These are phyloP conservation scores for Saturnia japonica DNA, from an alignment of 2,888 invertebrate species.

Conservation along the genomic window DNA sequence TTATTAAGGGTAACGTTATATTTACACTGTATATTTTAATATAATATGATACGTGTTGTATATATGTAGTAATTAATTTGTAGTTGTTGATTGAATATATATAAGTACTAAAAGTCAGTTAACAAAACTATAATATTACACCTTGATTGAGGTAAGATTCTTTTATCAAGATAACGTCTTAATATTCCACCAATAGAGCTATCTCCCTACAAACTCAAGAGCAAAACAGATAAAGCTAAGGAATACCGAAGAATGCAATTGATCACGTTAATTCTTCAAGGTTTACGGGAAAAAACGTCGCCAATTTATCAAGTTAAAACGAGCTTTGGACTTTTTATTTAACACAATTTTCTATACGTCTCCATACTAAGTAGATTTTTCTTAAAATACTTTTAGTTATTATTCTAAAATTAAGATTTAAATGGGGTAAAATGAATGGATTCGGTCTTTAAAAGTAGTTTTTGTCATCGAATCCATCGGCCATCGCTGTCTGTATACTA, in stretches of 20 bases:
- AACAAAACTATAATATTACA: not conserved
- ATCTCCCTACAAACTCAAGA: constrained; percentile 23
- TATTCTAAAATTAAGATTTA: constrained; percentile 11
- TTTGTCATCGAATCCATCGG: not conserved
- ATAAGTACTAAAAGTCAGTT: not conserved
- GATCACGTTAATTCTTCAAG: constrained; percentile 76
- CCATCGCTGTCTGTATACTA: not conserved
- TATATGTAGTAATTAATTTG: not conserved
- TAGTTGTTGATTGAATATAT: not conserved
- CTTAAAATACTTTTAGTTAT: not conserved
- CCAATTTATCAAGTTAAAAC: constrained; percentile 75
- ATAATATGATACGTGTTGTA: too few species aligned
- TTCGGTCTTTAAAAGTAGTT: not conserved
- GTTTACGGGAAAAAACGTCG: constrained; percentile 67
- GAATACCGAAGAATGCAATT: constrained; percentile 70
- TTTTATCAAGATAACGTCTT: not conserved
- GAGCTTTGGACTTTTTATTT: constrained; percentile 53
- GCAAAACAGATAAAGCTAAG: constrained; percentile 51
- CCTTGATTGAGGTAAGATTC: not conserved
- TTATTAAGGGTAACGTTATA: too few species aligned
- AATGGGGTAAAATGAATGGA: not conserved
- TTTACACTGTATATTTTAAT: too few species aligned
- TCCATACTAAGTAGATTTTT: constrained; percentile 25
- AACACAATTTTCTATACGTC: constrained; percentile 29
- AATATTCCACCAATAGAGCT: not conserved